Conservation (phyloP, 2,113 vertebrate species). For the Bungarus multicinctus region DNA sequence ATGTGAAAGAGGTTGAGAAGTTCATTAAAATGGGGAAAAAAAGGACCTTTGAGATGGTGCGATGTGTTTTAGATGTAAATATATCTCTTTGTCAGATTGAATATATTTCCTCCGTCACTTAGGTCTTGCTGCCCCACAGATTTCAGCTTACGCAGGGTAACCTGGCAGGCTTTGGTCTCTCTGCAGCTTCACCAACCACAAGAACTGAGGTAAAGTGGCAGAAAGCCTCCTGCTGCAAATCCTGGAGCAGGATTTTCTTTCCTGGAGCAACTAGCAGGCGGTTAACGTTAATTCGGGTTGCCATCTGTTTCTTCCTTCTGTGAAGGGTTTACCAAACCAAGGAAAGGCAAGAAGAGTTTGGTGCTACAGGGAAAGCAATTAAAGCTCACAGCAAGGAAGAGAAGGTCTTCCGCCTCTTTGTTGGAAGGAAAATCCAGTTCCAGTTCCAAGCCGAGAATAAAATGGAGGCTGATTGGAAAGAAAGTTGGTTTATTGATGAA, state of each 20-base stretch:
- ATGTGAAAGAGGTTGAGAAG: neutral
- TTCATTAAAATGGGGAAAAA: neutral
- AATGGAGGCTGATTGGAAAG: no score
- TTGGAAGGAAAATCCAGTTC: no score
- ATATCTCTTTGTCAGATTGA: constrained; percentile 8
- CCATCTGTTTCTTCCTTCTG: constrained; percentile 49
- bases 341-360: constrained; percentile 46
- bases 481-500: no score
- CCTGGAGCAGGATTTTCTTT: constrained; percentile 51
- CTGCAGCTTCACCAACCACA: constrained; percentile 47
- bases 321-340: constrained; percentile 57
- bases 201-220: constrained; percentile 62
- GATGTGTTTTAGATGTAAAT: neutral
- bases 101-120: constrained; percentile 29
- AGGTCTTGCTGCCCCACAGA: constrained; percentile 11
- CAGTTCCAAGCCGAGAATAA: no score
- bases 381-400: constrained; percentile 34
- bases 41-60: neutral
- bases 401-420: neutral
- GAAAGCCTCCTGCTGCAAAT: constrained; percentile 60
- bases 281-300: constrained; percentile 52
- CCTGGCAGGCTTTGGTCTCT: constrained; percentile 51
- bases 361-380: constrained; percentile 58
- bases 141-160: constrained; percentile 42
- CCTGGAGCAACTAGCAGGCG: constrained; percentile 36